phyloP scores from a whole-genome alignment of 1,140 invertebrate genomes.

The Fragariocoptes setiger region DNA sequence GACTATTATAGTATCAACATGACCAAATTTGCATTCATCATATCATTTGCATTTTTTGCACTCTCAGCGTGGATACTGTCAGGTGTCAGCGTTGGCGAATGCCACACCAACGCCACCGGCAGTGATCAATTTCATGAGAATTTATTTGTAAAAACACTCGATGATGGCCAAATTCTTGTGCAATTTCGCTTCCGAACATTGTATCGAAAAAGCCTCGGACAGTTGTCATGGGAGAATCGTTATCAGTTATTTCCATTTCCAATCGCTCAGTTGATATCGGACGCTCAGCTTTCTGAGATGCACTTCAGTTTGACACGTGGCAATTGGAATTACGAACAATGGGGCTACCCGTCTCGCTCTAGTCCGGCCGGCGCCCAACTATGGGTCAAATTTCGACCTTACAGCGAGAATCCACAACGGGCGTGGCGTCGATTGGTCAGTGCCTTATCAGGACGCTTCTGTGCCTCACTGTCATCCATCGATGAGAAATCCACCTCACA shows the following conservation, averaged over 20 bases:
- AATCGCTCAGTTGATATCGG: slow-evolving; percentile 52
- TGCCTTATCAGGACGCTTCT: slow-evolving; percentile 64
- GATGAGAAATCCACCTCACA: slow-evolving; percentile 51
- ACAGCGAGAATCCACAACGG: slow-evolving; percentile 24
- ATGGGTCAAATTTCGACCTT: slow-evolving; percentile 52
- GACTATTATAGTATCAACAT: too few relatives aligned
- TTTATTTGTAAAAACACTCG: slow-evolving; percentile 1
- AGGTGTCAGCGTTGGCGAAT: too few relatives aligned
- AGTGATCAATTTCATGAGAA: slow-evolving; percentile 5
- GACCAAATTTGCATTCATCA: too few relatives aligned
- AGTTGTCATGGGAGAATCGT: slow-evolving; percentile 22
- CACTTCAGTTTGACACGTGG: slow-evolving; percentile 70
- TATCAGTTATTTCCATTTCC: slow-evolving; percentile 59
- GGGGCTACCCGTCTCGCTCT: slow-evolving; percentile 60
- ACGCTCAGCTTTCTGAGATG: slow-evolving; percentile 53
- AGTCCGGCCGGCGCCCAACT: slow-evolving; percentile 69
- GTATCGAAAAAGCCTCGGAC: not conserved
- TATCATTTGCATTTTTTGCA: too few relatives aligned
- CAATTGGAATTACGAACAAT: slow-evolving; percentile 59
- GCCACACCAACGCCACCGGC: too few relatives aligned
- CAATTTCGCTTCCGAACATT: slow-evolving; percentile 4
- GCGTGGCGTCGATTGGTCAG: slow-evolving; percentile 60
- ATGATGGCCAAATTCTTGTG: slow-evolving; percentile 1
- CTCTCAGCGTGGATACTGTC: too few relatives aligned
- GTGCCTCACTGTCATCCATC: slow-evolving; percentile 82